Conservation (phyloP, 2,888 invertebrate species). For the Lepidochitona cinerea region DNA sequence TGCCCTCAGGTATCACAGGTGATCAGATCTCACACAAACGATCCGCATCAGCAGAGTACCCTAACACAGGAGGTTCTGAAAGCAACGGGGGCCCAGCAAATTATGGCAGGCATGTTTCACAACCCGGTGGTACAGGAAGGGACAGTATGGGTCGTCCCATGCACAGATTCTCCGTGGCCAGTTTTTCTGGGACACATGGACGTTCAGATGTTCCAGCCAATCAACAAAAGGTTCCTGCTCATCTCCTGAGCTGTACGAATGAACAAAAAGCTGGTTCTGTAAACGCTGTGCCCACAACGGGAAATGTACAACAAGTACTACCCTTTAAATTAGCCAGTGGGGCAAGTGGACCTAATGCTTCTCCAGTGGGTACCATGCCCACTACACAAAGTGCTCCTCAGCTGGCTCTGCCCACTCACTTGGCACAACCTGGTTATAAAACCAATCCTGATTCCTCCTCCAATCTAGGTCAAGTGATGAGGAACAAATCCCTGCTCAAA, state of each 20-base stretch:
- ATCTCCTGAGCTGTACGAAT: slow-evolving; percentile 84
- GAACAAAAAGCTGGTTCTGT: slow-evolving; percentile 78
- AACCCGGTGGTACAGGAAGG: neutral
- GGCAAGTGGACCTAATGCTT: neutral
- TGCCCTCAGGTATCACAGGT: neutral
- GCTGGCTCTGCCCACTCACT: neutral
- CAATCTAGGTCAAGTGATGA: neutral
- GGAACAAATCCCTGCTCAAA: slow-evolving; percentile 32
- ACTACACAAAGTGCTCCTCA: neutral
- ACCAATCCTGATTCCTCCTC: neutral
- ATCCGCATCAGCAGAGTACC: slow-evolving; percentile 59
- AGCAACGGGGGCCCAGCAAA: slow-evolving; percentile 1
- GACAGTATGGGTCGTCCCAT: neutral
- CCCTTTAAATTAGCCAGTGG: slow-evolving; percentile 26
- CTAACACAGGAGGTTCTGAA: slow-evolving; percentile 26
- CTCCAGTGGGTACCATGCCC: neutral
- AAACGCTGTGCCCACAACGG: neutral
- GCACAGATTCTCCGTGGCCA: slow-evolving; percentile 5
- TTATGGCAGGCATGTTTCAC: neutral
- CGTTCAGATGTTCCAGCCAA: neutral
- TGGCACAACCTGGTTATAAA: neutral
- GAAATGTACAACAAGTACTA: slow-evolving; percentile 26
- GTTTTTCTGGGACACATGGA: neutral
- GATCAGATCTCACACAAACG: slow-evolving; percentile 42
- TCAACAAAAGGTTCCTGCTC: slow-evolving; percentile 75